Percentiles rank a stretch among this genome's conserved stretches.
phyloP scores from a whole-genome alignment of 2,113 vertebrate genomes.

The Sebastes schlegelii region DNA sequence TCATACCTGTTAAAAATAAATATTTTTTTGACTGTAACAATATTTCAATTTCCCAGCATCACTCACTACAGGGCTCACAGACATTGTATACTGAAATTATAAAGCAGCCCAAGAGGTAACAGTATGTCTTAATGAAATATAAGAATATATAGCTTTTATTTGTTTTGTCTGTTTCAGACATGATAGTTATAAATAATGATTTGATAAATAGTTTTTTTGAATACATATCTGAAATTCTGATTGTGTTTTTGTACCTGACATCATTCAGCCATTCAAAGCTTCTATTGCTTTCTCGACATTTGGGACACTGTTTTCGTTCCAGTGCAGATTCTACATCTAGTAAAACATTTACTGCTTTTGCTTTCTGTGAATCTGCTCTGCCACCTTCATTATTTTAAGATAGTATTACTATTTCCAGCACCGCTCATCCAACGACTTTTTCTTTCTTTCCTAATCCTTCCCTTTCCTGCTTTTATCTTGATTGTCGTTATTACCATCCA shows the following conservation, averaged over 20 bases:
- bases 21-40: neutral
- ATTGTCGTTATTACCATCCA: constrained; percentile 8
- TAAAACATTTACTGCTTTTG: constrained; percentile 3
- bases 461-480: constrained; percentile 19
- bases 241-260: neutral
- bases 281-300: neutral
- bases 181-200: constrained; percentile 6
- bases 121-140: constrained; percentile 23
- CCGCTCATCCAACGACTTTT: neutral
- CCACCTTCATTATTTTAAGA: neutral
- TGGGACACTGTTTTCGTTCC: neutral
- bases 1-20: constrained; percentile 17
- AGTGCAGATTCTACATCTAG: constrained; percentile 10
- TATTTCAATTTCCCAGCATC: neutral
- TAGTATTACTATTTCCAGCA: neutral
- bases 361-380: constrained; percentile 7
- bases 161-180: constrained; percentile 2
- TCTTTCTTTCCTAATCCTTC: constrained; percentile 16
- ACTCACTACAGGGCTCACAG: constrained; percentile 24
- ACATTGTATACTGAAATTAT: constrained; percentile 24
- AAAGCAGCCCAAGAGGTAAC: constrained; percentile 11
- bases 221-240: constrained; percentile 1
- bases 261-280: constrained; percentile 8
- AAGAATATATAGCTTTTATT: constrained; percentile 27
- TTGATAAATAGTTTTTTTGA: constrained; percentile 8